phyloP scores from a whole-genome alignment of 2,888 invertebrate species.

The Blastobasis lacticolella region DNA sequence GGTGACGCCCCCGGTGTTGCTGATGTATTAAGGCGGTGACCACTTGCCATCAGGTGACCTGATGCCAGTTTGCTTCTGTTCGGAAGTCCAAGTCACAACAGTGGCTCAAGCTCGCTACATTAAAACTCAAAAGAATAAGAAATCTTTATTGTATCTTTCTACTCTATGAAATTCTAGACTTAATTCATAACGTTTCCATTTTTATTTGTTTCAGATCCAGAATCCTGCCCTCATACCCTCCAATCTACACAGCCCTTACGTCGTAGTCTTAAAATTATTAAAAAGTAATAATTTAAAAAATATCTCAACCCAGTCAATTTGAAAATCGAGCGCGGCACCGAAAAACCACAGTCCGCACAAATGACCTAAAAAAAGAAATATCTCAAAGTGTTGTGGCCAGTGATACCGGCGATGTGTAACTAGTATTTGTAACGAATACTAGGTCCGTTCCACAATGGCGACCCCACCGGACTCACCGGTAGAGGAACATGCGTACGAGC shows the following conservation, averaged over 20 bases:
- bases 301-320: slow-evolving; percentile 14
- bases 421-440: too few species aligned
- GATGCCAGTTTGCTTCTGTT: too few species aligned
- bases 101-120: too few species aligned
- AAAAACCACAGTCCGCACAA: slow-evolving; percentile 17
- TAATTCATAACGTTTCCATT: slow-evolving; percentile 3
- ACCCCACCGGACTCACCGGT: slow-evolving; percentile 90
- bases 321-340: slow-evolving; percentile 6
- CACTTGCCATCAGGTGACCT: too few species aligned
- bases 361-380: slow-evolving; percentile 10
- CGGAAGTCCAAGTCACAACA: too few species aligned
- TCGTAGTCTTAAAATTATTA: slow-evolving; percentile 1
- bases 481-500: slow-evolving; percentile 89
- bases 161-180: neutral
- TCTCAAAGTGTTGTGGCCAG: slow-evolving; percentile 2
- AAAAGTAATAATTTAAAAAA: neutral
- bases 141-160: neutral
- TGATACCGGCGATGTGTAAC: neutral
- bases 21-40: too few species aligned
- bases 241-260: slow-evolving; percentile 12
- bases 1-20: too few species aligned
- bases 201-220: slow-evolving; percentile 37
- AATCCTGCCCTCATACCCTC: slow-evolving; percentile 37
- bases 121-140: neutral
- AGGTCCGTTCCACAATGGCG: slow-evolving; percentile 72